These are phyloP conservation scores for Sclerurus mexicanus DNA, from an alignment of 2,113 vertebrate genomes.

Conservation along the genomic window DNA sequence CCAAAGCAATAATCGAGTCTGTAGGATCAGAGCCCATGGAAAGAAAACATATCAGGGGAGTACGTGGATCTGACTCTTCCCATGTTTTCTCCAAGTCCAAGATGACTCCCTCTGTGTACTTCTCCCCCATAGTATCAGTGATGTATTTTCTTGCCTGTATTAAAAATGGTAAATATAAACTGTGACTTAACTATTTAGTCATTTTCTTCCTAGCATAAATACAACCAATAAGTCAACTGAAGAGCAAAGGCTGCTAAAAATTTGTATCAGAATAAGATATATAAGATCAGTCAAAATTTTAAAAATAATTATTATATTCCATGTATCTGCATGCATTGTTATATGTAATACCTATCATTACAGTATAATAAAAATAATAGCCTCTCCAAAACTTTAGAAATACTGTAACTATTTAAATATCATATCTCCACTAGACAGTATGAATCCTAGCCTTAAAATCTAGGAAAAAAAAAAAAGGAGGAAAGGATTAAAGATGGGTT, in stretches of 20 bases:
- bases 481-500: background rate
- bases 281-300: background rate
- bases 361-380: background rate
- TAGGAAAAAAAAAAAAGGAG: background rate
- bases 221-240: background rate
- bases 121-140: conserved; percentile 86
- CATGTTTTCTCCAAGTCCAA: conserved; percentile 91
- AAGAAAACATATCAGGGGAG: conserved; percentile 92
- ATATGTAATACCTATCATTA: background rate
- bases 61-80: conserved; percentile 90
- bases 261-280: background rate
- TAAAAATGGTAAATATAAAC: background rate
- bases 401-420: background rate
- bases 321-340: background rate
- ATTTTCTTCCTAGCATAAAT: background rate
- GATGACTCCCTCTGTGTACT: conserved; percentile 86
- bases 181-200: background rate
- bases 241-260: background rate
- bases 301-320: background rate
- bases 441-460: background rate
- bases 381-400: background rate
- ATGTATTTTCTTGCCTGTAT: conserved; percentile 92
- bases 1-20: conserved; percentile 89
- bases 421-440: background rate
- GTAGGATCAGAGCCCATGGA: conserved; percentile 97